Percentiles rank a stretch among this genome's conserved stretches.
These are phyloP conservation scores for Argyra leucocephala DNA, from an alignment of 2,888 invertebrate species.

Conservation along the genomic window DNA sequence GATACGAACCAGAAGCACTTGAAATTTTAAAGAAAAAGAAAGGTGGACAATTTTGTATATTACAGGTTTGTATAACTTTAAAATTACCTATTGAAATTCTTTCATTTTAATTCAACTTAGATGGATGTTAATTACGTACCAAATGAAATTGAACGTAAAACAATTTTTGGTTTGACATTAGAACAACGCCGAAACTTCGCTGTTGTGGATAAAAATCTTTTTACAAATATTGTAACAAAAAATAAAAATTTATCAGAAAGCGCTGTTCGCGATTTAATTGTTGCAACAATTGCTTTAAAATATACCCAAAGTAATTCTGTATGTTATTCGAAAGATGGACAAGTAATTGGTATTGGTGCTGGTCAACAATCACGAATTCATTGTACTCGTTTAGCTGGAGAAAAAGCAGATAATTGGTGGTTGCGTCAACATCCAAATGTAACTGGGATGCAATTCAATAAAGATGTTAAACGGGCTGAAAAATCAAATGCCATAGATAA, in stretches of 20 bases:
- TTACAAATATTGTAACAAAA: conserved; percentile 70
- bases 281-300: conserved; percentile 92
- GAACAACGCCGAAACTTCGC: conserved; percentile 87
- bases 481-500: conserved; percentile 93
- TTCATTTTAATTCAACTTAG: conserved; percentile 40
- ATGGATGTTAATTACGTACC: conserved; percentile 85
- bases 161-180: conserved; percentile 72
- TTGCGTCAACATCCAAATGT: conserved; percentile 85
- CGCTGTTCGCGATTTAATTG: conserved; percentile 81
- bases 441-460: conserved; percentile 69
- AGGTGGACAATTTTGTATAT: conserved; percentile 79
- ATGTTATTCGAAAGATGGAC: conserved; percentile 77
- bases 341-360: conserved; percentile 94
- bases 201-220: conserved; percentile 63
- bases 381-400: conserved; percentile 92
- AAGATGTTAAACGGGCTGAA: conserved; percentile 79
- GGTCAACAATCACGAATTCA: conserved; percentile 98
- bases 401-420: conserved; percentile 98
- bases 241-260: conserved; percentile 57
- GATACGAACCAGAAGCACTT: conserved; percentile 73
- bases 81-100: neutral
- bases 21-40: conserved; percentile 88
- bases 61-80: conserved; percentile 50
- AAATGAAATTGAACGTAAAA: conserved; percentile 66
- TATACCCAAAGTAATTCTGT: conserved; percentile 99